Evolutionary conservation across 2,113 vertebrate genomes (phyloP).

Genomic region (Riparia riparia): DNA sequence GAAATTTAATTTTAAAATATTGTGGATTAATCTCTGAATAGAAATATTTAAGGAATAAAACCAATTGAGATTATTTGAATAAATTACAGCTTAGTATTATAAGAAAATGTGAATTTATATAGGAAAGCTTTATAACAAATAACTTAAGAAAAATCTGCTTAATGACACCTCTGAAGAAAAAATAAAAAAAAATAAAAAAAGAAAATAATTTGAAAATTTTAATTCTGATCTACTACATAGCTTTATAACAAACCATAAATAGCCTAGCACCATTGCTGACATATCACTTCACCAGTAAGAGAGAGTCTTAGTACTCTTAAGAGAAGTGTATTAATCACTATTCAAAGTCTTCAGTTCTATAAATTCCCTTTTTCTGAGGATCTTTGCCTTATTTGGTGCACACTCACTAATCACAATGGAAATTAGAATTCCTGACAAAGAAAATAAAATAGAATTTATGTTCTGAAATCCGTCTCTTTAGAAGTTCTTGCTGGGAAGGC

Average conservation of each 20-base stretch:
- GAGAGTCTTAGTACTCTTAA: not conserved
- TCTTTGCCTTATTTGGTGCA: not conserved
- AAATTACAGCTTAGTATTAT: not conserved
- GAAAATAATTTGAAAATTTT: not conserved
- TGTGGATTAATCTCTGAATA: not conserved
- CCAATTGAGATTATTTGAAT: rapidly evolving
- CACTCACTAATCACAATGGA: not conserved
- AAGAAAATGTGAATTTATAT: not conserved
- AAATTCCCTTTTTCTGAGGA: not conserved
- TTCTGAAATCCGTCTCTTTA: not conserved
- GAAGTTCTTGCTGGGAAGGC: not conserved
- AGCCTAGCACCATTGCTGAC: not conserved
- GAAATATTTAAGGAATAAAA: not conserved
- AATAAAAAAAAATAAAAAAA: not conserved
- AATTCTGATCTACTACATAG: not conserved
- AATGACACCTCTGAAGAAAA: not conserved
- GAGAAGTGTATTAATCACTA: not conserved
- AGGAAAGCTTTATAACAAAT: not conserved
- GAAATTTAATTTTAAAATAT: not conserved
- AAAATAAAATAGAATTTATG: not conserved
- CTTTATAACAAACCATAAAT: not conserved
- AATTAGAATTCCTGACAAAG: not conserved
- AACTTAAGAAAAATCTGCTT: not conserved
- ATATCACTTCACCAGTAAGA: not conserved
- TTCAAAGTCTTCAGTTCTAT: not conserved